Percentiles rank a stretch among this genome's conserved stretches.
Evolutionary conservation across 2,888 invertebrate species (phyloP).

Genomic region (Conus canariensis): DNA sequence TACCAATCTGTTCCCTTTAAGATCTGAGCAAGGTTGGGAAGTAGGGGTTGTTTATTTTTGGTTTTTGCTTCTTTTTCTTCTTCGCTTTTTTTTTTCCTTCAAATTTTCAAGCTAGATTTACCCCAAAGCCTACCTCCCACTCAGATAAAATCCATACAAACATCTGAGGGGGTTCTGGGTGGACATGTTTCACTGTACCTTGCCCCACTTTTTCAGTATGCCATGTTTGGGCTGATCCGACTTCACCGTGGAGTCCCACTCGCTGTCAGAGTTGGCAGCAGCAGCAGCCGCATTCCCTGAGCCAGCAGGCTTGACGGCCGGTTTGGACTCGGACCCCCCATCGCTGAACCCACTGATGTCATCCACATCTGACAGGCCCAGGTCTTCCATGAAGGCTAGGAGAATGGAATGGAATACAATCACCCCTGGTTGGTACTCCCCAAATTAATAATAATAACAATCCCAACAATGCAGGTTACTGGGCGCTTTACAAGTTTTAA

Average conservation of each 20-base stretch:
- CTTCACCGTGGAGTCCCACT: constrained; percentile 68
- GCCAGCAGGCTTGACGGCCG: not conserved
- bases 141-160: not conserved
- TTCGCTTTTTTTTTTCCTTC: too few species aligned
- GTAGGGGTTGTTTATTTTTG: too few species aligned
- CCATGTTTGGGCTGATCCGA: constrained; percentile 57
- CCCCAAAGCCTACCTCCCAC: too few species aligned
- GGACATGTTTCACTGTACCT: constrained; percentile 43
- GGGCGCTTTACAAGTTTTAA: too few species aligned
- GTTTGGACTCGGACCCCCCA: constrained; percentile 17
- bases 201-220: constrained; percentile 60
- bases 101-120: too few species aligned
- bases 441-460: too few species aligned
- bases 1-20: too few species aligned
- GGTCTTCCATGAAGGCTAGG: constrained; percentile 69
- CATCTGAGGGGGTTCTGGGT: not conserved
- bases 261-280: constrained; percentile 54
- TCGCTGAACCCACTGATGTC: constrained; percentile 59
- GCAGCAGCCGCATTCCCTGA: not conserved
- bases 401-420: not conserved
- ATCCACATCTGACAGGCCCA: constrained; percentile 70
- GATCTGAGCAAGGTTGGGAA: too few species aligned
- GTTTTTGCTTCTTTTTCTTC: too few species aligned
- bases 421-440: too few species aligned
- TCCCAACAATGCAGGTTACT: too few species aligned